Conservation (phyloP, 1,140 invertebrate species). For the Pachyrhynchus sulphureomaculatus region DNA sequence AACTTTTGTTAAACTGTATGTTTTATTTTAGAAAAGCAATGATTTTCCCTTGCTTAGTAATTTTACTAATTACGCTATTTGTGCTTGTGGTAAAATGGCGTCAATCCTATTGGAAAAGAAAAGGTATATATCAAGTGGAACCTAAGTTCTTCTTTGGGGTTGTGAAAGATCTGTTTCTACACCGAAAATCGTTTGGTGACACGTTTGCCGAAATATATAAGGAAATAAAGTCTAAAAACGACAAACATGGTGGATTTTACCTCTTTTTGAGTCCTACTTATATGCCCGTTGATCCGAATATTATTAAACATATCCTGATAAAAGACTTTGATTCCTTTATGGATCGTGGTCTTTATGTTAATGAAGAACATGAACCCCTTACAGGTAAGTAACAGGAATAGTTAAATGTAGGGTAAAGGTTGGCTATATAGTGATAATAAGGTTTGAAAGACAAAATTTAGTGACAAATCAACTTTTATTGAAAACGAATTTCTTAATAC, state of each 20-base stretch:
- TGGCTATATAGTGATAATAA: too few species aligned
- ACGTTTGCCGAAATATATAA: background rate
- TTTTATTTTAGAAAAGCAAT: too few species aligned
- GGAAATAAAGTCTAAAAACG: background rate
- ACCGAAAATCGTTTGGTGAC: background rate
- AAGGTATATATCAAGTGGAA: background rate
- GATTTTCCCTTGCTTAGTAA: too few species aligned
- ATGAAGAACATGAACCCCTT: conserved; percentile 53
- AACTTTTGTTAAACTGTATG: too few species aligned
- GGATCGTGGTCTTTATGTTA: conserved; percentile 49
- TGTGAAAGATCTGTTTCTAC: background rate
- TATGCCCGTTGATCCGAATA: conserved; percentile 52
- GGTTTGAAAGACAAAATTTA: too few species aligned
- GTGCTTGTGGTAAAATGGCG: too few species aligned
- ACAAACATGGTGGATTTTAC: conserved; percentile 45
- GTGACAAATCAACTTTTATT: too few species aligned
- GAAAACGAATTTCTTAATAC: too few species aligned
- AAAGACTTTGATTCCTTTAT: conserved; percentile 55
- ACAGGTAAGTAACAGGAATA: too few species aligned
- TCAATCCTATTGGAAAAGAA: background rate
- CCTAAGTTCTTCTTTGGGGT: background rate
- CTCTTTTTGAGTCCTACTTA: conserved; percentile 48
- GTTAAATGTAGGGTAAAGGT: too few species aligned
- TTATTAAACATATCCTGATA: conserved; percentile 52
- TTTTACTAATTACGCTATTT: too few species aligned